These are phyloP conservation scores for Notechis scutatus DNA, from an alignment of 2,113 vertebrate species.

Conservation along the genomic window DNA sequence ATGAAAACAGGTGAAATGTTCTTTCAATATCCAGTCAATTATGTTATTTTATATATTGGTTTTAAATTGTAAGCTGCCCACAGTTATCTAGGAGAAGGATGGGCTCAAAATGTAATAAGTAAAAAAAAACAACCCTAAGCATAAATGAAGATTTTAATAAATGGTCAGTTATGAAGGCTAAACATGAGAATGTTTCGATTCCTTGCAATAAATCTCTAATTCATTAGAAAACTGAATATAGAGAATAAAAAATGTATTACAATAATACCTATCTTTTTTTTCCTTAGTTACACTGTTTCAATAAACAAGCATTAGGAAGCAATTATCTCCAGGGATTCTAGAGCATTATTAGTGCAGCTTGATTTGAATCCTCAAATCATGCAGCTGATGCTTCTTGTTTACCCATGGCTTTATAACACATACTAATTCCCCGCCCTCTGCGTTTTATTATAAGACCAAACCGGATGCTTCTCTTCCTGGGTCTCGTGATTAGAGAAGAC, in stretches of 20 bases:
- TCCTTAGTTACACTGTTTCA: background rate
- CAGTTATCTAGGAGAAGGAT: background rate
- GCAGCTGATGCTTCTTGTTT: background rate
- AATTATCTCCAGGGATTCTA: background rate
- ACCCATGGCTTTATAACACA: background rate
- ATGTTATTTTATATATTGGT: background rate
- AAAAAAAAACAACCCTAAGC: background rate
- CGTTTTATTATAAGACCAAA: background rate
- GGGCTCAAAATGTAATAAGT: background rate
- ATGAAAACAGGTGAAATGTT: background rate
- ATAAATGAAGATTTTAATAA: background rate
- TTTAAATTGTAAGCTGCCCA: background rate
- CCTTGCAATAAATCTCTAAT: background rate
- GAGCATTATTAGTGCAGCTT: background rate
- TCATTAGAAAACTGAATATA: background rate
- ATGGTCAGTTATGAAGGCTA: background rate
- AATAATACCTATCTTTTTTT: background rate
- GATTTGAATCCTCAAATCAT: background rate
- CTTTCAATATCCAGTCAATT: background rate
- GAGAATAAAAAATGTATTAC: background rate
- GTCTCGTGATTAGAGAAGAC: no score
- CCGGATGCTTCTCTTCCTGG: background rate
- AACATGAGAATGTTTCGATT: background rate
- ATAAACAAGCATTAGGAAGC: conserved; percentile 1
- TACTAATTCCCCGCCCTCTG: background rate